Conservation (phyloP, 2,113 vertebrate genomes). For the Anolis carolinensis region DNA sequence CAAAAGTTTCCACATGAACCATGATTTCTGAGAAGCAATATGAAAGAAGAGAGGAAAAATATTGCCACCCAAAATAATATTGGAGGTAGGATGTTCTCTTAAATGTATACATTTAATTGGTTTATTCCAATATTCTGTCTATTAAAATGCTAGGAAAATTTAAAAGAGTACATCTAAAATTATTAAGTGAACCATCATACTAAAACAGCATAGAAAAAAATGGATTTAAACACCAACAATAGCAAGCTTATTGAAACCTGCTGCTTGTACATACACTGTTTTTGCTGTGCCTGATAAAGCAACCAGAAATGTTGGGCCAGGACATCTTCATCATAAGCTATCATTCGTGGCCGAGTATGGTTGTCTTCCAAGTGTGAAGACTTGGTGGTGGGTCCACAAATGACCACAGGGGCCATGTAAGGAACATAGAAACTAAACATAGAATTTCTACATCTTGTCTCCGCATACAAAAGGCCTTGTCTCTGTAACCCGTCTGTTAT, state of each 20-base stretch:
- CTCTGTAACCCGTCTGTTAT: neutral
- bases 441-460: too few species aligned
- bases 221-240: neutral
- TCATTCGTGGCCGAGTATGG: too few species aligned
- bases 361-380: too few species aligned
- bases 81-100: neutral
- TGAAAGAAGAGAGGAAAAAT: too few species aligned
- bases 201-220: neutral
- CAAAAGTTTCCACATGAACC: neutral
- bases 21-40: neutral
- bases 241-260: neutral
- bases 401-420: too few species aligned
- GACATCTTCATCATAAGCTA: neutral
- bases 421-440: neutral
- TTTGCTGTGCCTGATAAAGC: neutral
- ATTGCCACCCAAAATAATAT: neutral
- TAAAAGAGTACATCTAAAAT: neutral
- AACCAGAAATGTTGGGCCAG: neutral
- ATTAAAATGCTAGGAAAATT: neutral
- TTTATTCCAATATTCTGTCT: neutral
- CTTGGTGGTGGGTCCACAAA: too few species aligned
- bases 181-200: neutral
- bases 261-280: neutral
- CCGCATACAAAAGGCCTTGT: too few species aligned
- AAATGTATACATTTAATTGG: neutral